Evolutionary conservation across 2,113 vertebrate genomes (phyloP).

Genomic region (Cryptotis parvus): DNA sequence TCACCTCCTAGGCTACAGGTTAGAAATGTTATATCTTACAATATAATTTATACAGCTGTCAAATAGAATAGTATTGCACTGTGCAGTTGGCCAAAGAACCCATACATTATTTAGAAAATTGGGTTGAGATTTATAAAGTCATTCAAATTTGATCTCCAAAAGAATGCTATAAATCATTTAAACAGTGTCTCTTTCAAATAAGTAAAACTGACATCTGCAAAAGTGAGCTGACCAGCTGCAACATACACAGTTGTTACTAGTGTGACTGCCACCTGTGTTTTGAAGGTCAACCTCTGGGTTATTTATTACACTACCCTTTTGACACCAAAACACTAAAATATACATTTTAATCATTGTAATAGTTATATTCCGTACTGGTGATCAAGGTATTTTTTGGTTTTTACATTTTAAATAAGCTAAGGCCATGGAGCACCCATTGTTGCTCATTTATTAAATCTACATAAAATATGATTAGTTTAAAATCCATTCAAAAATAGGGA

Average conservation of each 20-base stretch:
- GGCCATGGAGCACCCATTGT: accelerated
- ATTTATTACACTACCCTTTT: neutral
- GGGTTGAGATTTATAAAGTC: neutral
- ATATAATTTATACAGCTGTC: neutral
- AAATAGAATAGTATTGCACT: neutral
- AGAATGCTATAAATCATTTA: neutral
- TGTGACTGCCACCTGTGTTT: neutral
- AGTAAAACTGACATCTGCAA: neutral
- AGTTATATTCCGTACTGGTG: neutral
- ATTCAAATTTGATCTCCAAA: neutral
- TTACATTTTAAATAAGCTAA: too few species aligned
- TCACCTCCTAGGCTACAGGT: too few species aligned
- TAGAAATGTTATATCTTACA: neutral
- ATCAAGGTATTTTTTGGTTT: too few species aligned
- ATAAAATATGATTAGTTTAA: neutral
- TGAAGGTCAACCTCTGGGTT: neutral
- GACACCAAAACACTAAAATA: neutral
- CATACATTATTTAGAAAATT: slow-evolving; percentile 17
- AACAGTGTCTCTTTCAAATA: neutral
- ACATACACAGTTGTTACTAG: neutral
- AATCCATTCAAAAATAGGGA: neutral
- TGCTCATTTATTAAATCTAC: neutral
- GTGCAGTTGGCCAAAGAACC: neutral
- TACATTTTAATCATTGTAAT: neutral
- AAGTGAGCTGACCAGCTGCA: neutral